Evolutionary conservation across 2,888 invertebrate genomes (phyloP).

Genomic region (Homarus gammarus): DNA sequence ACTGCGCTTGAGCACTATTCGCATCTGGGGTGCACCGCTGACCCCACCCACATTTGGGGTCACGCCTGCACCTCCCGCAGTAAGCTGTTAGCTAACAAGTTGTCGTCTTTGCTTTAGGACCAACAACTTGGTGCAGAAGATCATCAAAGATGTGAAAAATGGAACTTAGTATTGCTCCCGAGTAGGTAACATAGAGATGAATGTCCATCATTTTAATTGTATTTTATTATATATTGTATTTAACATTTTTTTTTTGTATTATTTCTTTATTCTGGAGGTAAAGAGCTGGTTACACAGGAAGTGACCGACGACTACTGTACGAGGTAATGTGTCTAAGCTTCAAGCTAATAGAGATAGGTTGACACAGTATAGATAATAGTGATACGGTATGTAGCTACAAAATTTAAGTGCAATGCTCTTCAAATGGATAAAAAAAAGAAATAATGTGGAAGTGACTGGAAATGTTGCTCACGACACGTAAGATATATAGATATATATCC

Average conservation of each 20-base stretch:
- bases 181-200: background rate
- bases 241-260: background rate
- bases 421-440: conserved; percentile 3
- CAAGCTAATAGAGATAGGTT: conserved; percentile 1
- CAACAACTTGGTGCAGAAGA: conserved; percentile 4
- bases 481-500: conserved; percentile 37
- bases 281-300: background rate
- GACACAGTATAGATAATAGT: background rate
- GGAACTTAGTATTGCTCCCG: background rate
- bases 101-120: background rate
- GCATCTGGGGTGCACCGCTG: background rate
- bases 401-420: conserved; percentile 32
- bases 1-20: conserved; percentile 54
- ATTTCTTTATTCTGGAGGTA: background rate
- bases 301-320: background rate
- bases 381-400: conserved; percentile 8
- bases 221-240: conserved; percentile 1
- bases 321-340: conserved; percentile 27
- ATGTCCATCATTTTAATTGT: conserved; percentile 15
- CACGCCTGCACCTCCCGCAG: background rate
- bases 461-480: conserved; percentile 44
- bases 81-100: background rate
- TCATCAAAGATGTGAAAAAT: background rate
- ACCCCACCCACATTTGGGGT: background rate
- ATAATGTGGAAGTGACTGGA: conserved; percentile 30